phyloP scores from a whole-genome alignment of 2,113 vertebrate species.

The Gallinago media region DNA sequence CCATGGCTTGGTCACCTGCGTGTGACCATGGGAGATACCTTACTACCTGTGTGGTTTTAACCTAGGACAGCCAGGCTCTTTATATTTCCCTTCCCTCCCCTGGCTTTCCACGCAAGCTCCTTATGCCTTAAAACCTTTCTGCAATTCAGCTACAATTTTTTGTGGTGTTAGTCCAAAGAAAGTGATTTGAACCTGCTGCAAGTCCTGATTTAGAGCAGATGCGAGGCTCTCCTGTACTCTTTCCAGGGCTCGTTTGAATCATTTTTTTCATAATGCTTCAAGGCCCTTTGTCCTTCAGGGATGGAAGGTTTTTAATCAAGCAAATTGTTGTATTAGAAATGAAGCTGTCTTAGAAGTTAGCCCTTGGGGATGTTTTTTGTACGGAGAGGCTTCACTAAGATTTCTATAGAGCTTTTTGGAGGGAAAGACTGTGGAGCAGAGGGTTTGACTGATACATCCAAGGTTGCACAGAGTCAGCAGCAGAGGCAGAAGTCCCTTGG shows the following conservation, averaged over 20 bases:
- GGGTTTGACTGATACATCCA: not conserved
- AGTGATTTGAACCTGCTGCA: not conserved
- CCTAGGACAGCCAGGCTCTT: not conserved
- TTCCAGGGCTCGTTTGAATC: not conserved
- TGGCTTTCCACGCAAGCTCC: not conserved
- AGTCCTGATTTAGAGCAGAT: not conserved
- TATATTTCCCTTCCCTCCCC: not conserved
- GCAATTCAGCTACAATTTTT: not conserved
- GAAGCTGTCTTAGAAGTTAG: constrained; percentile 31
- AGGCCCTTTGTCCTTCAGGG: constrained; percentile 44
- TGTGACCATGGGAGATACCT: not conserved
- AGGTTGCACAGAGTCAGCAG: not conserved
- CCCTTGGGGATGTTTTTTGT: not conserved
- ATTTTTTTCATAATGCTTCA: not conserved
- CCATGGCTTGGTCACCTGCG: not conserved
- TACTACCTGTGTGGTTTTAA: rapidly evolving
- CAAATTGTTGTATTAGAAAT: constrained; percentile 41
- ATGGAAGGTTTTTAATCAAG: constrained; percentile 37
- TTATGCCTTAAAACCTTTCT: not conserved
- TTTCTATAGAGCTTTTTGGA: not conserved
- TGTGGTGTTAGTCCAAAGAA: not conserved
- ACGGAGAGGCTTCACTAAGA: constrained; percentile 9
- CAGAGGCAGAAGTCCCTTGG: not conserved
- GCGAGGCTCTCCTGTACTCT: not conserved
- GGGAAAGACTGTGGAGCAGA: not conserved